Conservation (phyloP, 1,140 invertebrate genomes). For the Daktulosphaira vitifoliae region DNA sequence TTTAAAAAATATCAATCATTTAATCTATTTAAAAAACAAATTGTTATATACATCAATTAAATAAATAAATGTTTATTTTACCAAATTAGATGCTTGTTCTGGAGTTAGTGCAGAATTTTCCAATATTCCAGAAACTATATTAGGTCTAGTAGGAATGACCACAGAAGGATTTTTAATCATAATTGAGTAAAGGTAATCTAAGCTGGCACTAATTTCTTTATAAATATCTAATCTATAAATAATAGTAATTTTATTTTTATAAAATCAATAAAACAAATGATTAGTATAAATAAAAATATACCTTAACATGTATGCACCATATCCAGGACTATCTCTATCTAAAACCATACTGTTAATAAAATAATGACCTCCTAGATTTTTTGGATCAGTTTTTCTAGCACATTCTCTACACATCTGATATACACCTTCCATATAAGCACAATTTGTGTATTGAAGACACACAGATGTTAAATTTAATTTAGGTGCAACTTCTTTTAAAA, state of each 20-base stretch:
- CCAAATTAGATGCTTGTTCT: slow-evolving; percentile 22
- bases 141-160: slow-evolving; percentile 9
- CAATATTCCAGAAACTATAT: slow-evolving; percentile 1
- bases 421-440: slow-evolving; percentile 76
- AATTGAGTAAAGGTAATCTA: slow-evolving; percentile 61
- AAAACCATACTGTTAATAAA: slow-evolving; percentile 73
- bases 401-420: slow-evolving; percentile 78
- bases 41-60: background rate
- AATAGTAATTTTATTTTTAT: slow-evolving; percentile 32
- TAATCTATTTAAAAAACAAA: no score
- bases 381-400: slow-evolving; percentile 77
- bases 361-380: slow-evolving; percentile 77
- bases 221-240: slow-evolving; percentile 72
- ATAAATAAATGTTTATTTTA: background rate
- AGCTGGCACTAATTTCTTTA: slow-evolving; percentile 69
- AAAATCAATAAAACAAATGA: background rate
- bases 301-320: slow-evolving; percentile 58
- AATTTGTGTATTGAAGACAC: slow-evolving; percentile 64
- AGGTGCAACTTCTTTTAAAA: slow-evolving; percentile 76
- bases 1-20: no score
- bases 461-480: slow-evolving; percentile 67
- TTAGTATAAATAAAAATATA: slow-evolving; percentile 39
- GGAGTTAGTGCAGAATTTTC: slow-evolving; percentile 10
- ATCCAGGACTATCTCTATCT: slow-evolving; percentile 65
- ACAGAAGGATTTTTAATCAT: slow-evolving; percentile 30